phyloP scores from a whole-genome alignment of 2,797 vertebrate genomes.

The Naso thynnoides region DNA sequence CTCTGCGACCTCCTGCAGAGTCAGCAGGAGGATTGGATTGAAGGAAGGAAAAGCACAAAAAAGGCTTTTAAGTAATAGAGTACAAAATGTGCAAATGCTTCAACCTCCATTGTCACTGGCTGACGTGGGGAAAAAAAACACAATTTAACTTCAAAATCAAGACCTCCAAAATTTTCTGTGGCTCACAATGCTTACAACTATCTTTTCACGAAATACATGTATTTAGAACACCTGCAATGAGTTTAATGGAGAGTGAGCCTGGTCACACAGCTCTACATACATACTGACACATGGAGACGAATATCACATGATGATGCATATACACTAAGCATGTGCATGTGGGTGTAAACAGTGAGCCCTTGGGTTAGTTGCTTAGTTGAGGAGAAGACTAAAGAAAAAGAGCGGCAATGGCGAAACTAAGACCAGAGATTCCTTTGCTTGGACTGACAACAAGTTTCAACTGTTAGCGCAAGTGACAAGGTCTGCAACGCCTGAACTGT shows the following conservation, averaged over 20 bases:
- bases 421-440: no score
- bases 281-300: not conserved
- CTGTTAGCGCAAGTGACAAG: no score
- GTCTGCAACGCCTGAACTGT: no score
- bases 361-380: no score
- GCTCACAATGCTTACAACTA: not conserved
- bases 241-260: constrained; percentile 7
- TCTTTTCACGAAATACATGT: not conserved
- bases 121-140: constrained; percentile 9
- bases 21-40: constrained; percentile 30
- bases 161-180: not conserved
- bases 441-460: no score
- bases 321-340: no score
- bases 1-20: no score
- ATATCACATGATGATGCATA: no score
- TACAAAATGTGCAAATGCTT: constrained; percentile 37
- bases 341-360: no score
- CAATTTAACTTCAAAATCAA: constrained; percentile 4
- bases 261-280: constrained; percentile 4
- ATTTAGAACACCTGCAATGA: not conserved
- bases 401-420: no score
- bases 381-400: no score
- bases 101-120: constrained; percentile 22
- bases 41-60: constrained; percentile 27
- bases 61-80: constrained; percentile 42